A percentile compares a stretch with the other conserved stretches of the same genome.
These are phyloP conservation scores for Aldabrachelys gigantea DNA, from an alignment of 2,113 vertebrate species.

Conservation along the genomic window DNA sequence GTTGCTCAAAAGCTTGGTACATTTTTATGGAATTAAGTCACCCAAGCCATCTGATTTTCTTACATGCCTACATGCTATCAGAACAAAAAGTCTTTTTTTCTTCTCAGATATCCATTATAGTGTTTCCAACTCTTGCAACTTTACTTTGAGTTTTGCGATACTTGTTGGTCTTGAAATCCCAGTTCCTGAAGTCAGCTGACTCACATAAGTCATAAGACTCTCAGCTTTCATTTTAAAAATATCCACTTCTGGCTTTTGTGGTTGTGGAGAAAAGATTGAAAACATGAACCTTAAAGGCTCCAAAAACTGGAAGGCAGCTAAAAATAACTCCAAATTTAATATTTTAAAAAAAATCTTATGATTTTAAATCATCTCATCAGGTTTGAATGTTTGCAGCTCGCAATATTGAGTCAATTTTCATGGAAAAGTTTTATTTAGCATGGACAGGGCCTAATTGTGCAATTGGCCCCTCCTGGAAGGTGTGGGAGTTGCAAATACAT, in stretches of 20 bases:
- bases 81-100: not conserved
- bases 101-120: not conserved
- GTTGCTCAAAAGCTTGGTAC: not conserved
- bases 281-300: not conserved
- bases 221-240: not conserved
- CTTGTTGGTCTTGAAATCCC: not conserved
- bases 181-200: not conserved
- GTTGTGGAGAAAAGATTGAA: not conserved
- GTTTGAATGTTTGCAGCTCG: not conserved
- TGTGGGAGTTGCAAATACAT: not conserved
- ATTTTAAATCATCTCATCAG: not conserved
- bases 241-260: slow-evolving; percentile 9
- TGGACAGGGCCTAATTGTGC: not conserved
- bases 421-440: not conserved
- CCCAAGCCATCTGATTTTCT: not conserved
- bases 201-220: not conserved
- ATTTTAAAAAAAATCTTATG: not conserved
- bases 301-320: not conserved
- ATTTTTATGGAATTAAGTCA: not conserved
- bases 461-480: not conserved
- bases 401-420: not conserved
- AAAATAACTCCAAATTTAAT: not conserved
- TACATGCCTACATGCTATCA: not conserved
- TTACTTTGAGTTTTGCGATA: not conserved
- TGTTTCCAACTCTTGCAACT: not conserved